A percentile compares a stretch with the other conserved stretches of the same genome.
phyloP scores from a whole-genome alignment of 1,140 invertebrate species.

The Marisa cornuarietis region DNA sequence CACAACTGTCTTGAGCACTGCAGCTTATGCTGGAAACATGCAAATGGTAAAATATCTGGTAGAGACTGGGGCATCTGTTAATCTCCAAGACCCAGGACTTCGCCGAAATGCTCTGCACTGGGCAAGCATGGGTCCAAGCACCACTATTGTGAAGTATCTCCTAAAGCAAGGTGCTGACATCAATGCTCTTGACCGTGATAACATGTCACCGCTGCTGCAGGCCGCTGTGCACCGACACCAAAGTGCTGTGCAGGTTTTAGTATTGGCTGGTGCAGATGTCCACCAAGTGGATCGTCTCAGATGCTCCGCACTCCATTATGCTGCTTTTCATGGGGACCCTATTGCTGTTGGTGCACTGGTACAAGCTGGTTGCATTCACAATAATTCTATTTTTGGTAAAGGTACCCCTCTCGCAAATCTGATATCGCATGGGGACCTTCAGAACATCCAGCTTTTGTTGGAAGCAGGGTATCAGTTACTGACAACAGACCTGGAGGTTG shows the following conservation, averaged over 20 bases:
- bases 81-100: constrained; percentile 41
- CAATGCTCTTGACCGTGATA: constrained; percentile 50
- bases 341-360: constrained; percentile 35
- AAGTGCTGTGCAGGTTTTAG: constrained; percentile 37
- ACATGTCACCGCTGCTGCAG: constrained; percentile 48
- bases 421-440: constrained; percentile 34
- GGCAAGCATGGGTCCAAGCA: constrained; percentile 43
- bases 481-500: constrained; percentile 27
- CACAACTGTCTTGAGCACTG: constrained; percentile 43
- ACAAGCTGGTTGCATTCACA: constrained; percentile 44
- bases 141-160: constrained; percentile 33
- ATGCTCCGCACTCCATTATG: constrained; percentile 55
- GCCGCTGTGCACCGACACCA: constrained; percentile 40
- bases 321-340: constrained; percentile 39
- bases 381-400: constrained; percentile 47
- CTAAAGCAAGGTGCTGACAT: constrained; percentile 37
- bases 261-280: constrained; percentile 44
- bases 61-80: constrained; percentile 37
- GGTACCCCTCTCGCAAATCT: constrained; percentile 50
- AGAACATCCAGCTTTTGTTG: constrained; percentile 35
- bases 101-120: constrained; percentile 50
- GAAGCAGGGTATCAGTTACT: constrained; percentile 42
- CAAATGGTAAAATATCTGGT: constrained; percentile 46
- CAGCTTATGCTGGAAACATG: constrained; percentile 43
- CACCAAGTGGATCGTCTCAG: constrained; percentile 39